Percentiles rank a stretch among this genome's conserved stretches.
Conservation (phyloP, 2,797 vertebrate species). For the Poeciliopsis turneri region DNA sequence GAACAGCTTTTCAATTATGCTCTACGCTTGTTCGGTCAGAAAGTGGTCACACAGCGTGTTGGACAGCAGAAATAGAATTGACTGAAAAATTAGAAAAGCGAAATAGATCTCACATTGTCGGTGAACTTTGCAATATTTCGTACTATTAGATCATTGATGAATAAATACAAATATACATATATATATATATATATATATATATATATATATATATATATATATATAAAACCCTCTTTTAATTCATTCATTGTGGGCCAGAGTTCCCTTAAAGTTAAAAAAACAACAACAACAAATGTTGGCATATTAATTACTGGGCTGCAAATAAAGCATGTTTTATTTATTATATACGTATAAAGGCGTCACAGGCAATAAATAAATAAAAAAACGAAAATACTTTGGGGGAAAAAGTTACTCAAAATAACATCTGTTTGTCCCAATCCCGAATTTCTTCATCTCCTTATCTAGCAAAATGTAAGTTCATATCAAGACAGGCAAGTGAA, state of each 20-base stretch:
- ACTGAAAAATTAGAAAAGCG: accelerated
- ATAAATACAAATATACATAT: not conserved
- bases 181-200: no score
- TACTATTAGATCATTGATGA: not conserved
- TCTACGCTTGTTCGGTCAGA: not conserved
- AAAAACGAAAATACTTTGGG: not conserved
- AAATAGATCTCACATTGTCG: not conserved
- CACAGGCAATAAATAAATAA: not conserved
- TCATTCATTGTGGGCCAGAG: not conserved
- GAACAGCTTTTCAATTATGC: slow-evolving; percentile 10
- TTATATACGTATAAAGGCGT: not conserved
- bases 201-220: no score
- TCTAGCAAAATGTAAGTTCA: not conserved
- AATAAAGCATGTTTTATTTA: not conserved
- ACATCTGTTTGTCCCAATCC: not conserved
- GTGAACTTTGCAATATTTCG: not conserved
- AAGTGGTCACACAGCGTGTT: not conserved
- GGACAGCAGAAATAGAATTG: not conserved
- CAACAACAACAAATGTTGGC: not conserved
- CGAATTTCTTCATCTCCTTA: not conserved
- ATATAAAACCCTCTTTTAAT: not conserved
- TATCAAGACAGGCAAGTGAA: not conserved
- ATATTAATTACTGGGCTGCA: not conserved
- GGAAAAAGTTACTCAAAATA: not conserved
- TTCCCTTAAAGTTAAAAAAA: not conserved